These are phyloP conservation scores for Mycogona germanica DNA, from an alignment of 2,888 invertebrate species.

Conservation along the genomic window DNA sequence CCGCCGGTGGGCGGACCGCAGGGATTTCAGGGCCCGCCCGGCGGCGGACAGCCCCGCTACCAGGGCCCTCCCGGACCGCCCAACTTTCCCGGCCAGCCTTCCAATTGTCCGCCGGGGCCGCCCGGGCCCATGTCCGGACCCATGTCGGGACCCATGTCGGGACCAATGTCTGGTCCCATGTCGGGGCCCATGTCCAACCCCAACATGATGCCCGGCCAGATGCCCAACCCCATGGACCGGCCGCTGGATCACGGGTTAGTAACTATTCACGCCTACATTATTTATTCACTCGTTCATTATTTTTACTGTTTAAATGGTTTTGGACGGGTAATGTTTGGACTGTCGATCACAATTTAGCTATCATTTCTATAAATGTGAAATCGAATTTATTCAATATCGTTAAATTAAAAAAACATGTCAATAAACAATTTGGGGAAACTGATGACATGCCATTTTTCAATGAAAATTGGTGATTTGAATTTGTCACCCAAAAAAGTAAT, in stretches of 20 bases:
- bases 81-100: constrained; percentile 31
- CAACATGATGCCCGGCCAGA: constrained; percentile 31
- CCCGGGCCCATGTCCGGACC: constrained; percentile 30
- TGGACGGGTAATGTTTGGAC: no score
- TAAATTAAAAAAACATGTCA: no score
- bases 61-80: constrained; percentile 58
- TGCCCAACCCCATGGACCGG: constrained; percentile 46
- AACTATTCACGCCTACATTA: no score
- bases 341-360: no score
- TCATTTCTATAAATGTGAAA: no score
- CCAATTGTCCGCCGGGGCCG: constrained; percentile 41
- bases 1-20: constrained; percentile 8
- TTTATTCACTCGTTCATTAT: no score
- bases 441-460: no score
- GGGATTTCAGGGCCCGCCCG: constrained; percentile 26
- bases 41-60: constrained; percentile 45
- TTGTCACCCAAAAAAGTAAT: no score
- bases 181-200: constrained; percentile 41
- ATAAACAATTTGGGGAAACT: no score
- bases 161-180: constrained; percentile 48
- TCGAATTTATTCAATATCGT: no score
- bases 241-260: constrained; percentile 64
- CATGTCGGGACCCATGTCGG: background rate
- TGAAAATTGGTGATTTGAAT: no score
- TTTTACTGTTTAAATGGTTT: no score